A percentile compares a stretch with the other conserved stretches of the same genome.
These are phyloP conservation scores for Apomyelois bistriatella DNA, from an alignment of 2,888 invertebrate genomes.

Conservation along the genomic window DNA sequence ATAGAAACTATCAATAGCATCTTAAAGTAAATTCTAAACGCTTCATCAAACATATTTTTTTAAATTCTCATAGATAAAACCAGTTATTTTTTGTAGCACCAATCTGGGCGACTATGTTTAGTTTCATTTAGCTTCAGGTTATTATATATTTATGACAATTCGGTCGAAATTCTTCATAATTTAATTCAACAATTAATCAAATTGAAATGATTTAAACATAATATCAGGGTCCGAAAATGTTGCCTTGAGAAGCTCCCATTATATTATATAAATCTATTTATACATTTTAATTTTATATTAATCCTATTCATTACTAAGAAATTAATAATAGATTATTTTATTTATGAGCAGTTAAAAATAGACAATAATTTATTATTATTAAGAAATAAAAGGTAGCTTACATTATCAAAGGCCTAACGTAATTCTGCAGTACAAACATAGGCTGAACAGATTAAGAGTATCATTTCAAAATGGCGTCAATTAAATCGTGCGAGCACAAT, in stretches of 20 bases:
- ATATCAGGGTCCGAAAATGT: not conserved
- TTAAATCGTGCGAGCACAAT: constrained; percentile 60
- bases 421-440: constrained; percentile 10
- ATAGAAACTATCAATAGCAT: not conserved
- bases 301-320: not conserved
- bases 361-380: not conserved
- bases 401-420: not conserved
- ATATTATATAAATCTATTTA: too few relatives aligned
- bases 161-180: not conserved
- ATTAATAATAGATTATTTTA: not conserved
- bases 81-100: constrained; percentile 4
- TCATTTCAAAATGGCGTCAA: constrained; percentile 50
- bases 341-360: not conserved
- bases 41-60: not conserved
- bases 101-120: not conserved
- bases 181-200: not conserved
- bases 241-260: not conserved
- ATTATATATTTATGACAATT: not conserved
- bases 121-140: not conserved
- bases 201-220: not conserved
- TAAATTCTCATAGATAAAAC: not conserved
- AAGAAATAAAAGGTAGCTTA: not conserved
- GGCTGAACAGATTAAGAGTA: constrained; percentile 13
- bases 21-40: not conserved
- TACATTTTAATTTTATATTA: too few relatives aligned